Conservation (phyloP, 2,888 invertebrate genomes). For the Scaptomyza caliginosa region DNA sequence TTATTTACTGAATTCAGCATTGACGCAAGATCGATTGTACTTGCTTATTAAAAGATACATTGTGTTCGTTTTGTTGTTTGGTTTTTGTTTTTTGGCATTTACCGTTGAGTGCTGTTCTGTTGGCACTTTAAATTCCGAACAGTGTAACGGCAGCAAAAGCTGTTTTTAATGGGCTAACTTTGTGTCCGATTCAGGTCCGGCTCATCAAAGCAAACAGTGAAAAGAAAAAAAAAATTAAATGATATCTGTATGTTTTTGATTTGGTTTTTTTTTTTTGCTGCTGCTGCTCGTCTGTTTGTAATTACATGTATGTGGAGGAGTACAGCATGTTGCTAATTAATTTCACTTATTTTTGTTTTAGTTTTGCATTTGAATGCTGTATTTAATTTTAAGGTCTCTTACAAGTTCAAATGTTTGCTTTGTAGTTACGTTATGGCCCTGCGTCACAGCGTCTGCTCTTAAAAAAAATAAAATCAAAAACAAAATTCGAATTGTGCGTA, state of each 20-base stretch:
- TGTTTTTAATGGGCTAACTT: slow-evolving; percentile 44
- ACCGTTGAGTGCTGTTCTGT: slow-evolving; percentile 42
- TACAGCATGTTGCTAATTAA: slow-evolving; percentile 65
- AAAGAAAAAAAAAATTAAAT: slow-evolving; percentile 15
- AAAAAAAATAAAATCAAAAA: slow-evolving; percentile 11
- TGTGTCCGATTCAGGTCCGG: slow-evolving; percentile 22
- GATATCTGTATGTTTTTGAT: slow-evolving; percentile 63
- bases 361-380: slow-evolving; percentile 57
- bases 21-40: slow-evolving; percentile 64
- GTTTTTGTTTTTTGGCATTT: slow-evolving; percentile 29
- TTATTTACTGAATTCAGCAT: slow-evolving; percentile 35
- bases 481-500: slow-evolving; percentile 51
- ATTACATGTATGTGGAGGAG: slow-evolving; percentile 56
- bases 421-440: slow-evolving; percentile 61
- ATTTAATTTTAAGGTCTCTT: slow-evolving; percentile 55
- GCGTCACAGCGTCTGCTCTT: slow-evolving; percentile 36
- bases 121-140: slow-evolving; percentile 60
- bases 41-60: slow-evolving; percentile 25
- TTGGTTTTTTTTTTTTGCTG: slow-evolving; percentile 23
- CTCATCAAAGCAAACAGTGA: slow-evolving; percentile 28
- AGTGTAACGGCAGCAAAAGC: slow-evolving; percentile 42
- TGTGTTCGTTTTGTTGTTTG: background rate
- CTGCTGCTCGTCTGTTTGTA: slow-evolving; percentile 67
- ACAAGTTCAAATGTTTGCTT: slow-evolving; percentile 73
- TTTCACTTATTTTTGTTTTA: slow-evolving; percentile 54